Evolutionary conservation across 2,888 invertebrate genomes (phyloP).

Genomic region (Athrips mouffetella): DNA sequence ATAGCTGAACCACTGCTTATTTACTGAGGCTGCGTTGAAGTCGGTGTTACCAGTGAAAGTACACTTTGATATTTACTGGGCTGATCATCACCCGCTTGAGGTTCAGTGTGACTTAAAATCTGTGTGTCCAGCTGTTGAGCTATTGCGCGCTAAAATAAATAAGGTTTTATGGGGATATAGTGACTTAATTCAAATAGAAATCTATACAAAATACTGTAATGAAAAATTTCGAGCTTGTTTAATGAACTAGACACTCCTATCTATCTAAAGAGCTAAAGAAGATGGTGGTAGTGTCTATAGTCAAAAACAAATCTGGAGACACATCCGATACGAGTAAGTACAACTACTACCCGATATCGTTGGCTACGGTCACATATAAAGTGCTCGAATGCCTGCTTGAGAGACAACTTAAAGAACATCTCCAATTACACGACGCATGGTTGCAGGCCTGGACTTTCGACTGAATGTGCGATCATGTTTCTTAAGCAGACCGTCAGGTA

Average conservation of each 20-base stretch:
- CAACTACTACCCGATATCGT: no score
- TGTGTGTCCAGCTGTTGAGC: neutral
- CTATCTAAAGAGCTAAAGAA: conserved; percentile 1
- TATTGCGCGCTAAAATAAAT: neutral
- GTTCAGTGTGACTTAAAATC: neutral
- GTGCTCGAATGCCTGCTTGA: conserved; percentile 20
- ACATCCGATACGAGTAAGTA: neutral
- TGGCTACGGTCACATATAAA: no score
- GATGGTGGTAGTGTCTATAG: conserved; percentile 12
- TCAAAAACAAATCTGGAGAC: conserved; percentile 14
- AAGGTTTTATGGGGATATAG: neutral
- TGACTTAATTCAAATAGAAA: neutral
- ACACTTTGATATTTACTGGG: neutral
- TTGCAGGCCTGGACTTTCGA: conserved; percentile 16
- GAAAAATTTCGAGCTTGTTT: neutral
- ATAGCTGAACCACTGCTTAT: neutral
- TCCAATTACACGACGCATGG: conserved; percentile 13
- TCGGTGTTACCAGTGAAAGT: neutral
- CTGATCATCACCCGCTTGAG: neutral
- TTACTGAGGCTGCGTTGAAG: neutral
- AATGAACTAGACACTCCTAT: neutral
- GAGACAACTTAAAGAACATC: neutral
- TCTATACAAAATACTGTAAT: neutral
- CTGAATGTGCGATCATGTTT: conserved; percentile 18
- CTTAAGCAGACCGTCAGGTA: conserved; percentile 21